Conservation (phyloP, 2,113 vertebrate genomes). For the Crypturellus undulatus region DNA sequence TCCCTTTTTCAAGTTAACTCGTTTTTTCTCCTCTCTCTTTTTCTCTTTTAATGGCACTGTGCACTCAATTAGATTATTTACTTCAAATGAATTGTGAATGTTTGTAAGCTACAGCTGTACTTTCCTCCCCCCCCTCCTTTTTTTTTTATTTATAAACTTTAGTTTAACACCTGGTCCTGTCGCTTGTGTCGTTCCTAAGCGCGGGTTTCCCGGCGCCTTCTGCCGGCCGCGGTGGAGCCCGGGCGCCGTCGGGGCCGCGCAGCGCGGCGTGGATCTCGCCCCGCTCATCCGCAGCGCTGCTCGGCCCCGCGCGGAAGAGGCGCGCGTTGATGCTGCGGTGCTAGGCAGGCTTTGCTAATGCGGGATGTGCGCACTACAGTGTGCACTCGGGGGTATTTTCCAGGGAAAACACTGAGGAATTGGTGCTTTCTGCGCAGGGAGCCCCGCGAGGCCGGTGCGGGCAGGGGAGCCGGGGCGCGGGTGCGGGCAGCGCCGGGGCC, state of each 20-base stretch:
- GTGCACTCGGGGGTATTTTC: too few species aligned
- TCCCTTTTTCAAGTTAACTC: conserved; percentile 21
- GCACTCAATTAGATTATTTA: conserved; percentile 79
- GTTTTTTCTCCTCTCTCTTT: neutral
- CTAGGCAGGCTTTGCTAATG: too few species aligned
- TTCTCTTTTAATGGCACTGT: conserved; percentile 74
- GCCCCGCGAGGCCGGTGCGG: too few species aligned
- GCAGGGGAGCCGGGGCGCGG: too few species aligned
- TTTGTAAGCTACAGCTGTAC: conserved; percentile 77
- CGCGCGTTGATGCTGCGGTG: too few species aligned
- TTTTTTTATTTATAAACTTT: conserved; percentile 85
- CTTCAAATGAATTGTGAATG: conserved; percentile 77
- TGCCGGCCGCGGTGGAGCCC: neutral
- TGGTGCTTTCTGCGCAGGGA: too few species aligned
- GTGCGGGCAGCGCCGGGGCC: too few species aligned
- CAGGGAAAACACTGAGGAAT: too few species aligned
- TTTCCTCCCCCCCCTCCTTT: neutral
- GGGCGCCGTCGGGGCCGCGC: neutral
- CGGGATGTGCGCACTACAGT: too few species aligned
- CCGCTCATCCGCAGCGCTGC: too few species aligned
- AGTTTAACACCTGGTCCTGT: conserved; percentile 54
- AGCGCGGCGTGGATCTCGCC: too few species aligned
- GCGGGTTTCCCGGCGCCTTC: neutral
- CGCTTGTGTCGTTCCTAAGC: conserved; percentile 57
- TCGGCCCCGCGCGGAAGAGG: too few species aligned